A percentile compares a stretch with the other conserved stretches of the same genome.
phyloP scores from a whole-genome alignment of 2,797 vertebrate genomes.

The Helostoma temminkii region DNA sequence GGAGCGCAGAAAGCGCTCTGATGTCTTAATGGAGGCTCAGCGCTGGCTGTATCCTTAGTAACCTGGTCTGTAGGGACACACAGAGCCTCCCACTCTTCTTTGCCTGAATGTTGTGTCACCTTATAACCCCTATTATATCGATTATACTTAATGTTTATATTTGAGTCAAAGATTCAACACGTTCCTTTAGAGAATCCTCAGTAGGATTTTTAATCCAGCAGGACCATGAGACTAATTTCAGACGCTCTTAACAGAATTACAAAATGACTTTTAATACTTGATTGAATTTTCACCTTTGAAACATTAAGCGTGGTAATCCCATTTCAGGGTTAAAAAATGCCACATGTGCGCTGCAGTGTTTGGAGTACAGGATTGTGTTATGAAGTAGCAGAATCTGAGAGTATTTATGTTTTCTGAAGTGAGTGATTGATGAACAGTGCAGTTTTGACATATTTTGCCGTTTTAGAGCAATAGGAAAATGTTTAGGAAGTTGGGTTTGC shows the following conservation, averaged over 20 bases:
- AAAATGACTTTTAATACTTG: background rate
- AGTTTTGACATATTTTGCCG: background rate
- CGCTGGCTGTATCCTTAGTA: constrained; percentile 55
- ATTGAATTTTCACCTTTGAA: too few relatives aligned
- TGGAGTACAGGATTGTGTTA: background rate
- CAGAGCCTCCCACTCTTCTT: constrained; percentile 44
- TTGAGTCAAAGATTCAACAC: background rate
- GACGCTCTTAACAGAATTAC: background rate
- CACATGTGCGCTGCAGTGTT: background rate
- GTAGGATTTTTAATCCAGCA: constrained; percentile 1
- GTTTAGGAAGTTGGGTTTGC: background rate
- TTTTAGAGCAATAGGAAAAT: background rate
- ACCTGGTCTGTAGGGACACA: constrained; percentile 64
- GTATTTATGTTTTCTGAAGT: background rate
- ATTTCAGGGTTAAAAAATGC: background rate
- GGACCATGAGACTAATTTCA: background rate
- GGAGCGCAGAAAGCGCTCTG: constrained; percentile 65
- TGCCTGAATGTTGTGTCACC: constrained; percentile 32
- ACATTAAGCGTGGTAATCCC: background rate
- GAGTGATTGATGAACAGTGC: background rate
- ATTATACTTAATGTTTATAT: background rate
- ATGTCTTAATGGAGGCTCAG: constrained; percentile 77
- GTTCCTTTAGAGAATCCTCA: background rate
- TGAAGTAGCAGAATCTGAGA: background rate
- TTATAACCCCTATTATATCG: background rate